These are phyloP conservation scores for Catostylus mosaicus DNA, from an alignment of 30 jellyfish, hydroid and myxozoan species.

Conservation along the genomic window DNA sequence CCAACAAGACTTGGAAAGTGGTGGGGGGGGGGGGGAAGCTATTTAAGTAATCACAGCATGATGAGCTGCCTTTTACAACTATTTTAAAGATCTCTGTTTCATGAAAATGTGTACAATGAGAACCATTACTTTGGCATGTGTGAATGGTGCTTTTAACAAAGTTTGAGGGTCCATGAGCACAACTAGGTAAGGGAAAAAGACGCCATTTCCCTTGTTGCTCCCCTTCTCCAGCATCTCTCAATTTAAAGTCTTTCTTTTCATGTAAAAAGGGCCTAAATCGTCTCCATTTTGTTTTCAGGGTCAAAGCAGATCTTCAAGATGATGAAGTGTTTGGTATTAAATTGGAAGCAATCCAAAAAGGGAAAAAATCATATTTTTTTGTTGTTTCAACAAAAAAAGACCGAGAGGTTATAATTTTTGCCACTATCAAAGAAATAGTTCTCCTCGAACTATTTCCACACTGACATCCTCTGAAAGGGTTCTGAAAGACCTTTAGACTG, in stretches of 20 bases:
- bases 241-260: background rate
- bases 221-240: background rate
- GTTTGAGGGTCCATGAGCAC: background rate
- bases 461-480: background rate
- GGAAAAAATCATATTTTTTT: slow-evolving; percentile 35
- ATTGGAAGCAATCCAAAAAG: slow-evolving; percentile 14
- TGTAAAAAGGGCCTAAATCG: background rate
- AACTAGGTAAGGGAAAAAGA: background rate
- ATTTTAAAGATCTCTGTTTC: too few species aligned
- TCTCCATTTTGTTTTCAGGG: slow-evolving; percentile 7
- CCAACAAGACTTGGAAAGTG: too few species aligned
- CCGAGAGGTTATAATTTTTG: slow-evolving; percentile 29
- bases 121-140: background rate
- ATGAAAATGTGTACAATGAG: too few species aligned
- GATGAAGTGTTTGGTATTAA: slow-evolving; percentile 44
- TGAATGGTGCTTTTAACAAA: too few species aligned
- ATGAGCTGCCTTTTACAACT: too few species aligned
- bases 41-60: too few species aligned
- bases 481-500: background rate
- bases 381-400: slow-evolving; percentile 37
- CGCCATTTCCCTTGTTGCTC: background rate
- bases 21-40: too few species aligned
- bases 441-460: background rate
- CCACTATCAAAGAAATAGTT: background rate
- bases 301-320: slow-evolving; percentile 23